Percentiles rank a stretch among this genome's conserved stretches.
phyloP scores from a whole-genome alignment of 2,113 vertebrate species.

The Chunga burmeisteri region DNA sequence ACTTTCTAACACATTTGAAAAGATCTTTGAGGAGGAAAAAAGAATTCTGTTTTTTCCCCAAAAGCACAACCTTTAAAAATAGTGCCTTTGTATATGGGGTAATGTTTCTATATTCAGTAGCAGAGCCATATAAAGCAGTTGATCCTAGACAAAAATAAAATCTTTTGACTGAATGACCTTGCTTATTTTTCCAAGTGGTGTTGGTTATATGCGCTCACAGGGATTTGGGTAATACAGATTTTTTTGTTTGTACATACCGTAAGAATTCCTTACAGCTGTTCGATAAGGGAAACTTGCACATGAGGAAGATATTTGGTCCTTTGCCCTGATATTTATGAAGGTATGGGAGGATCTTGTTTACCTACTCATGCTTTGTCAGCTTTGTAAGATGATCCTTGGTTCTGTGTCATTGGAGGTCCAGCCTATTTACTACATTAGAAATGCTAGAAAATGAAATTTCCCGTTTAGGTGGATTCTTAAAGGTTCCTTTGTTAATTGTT shows the following conservation, averaged over 20 bases:
- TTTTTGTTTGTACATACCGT: background rate
- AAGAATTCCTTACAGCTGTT: background rate
- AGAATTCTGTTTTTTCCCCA: background rate
- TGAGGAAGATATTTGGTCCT: background rate
- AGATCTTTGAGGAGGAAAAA: background rate
- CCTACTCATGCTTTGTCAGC: background rate
- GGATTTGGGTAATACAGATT: background rate
- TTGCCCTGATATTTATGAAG: conserved; percentile 15
- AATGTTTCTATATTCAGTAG: conserved; percentile 26
- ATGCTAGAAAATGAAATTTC: background rate
- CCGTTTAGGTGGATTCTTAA: background rate
- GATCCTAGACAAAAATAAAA: conserved; percentile 47
- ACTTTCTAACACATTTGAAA: background rate
- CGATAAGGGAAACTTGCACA: background rate
- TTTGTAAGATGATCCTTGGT: conserved; percentile 18
- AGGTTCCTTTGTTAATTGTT: background rate
- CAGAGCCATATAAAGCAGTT: conserved; percentile 39
- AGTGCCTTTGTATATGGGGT: background rate
- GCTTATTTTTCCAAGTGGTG: conserved; percentile 26
- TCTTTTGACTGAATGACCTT: conserved; percentile 32
- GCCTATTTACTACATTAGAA: background rate
- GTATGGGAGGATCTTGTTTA: conserved; percentile 16
- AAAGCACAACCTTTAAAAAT: background rate
- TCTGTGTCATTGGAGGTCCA: background rate
- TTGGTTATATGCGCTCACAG: background rate